Conservation (phyloP, 2,797 vertebrate species). For the Merluccius polli region DNA sequence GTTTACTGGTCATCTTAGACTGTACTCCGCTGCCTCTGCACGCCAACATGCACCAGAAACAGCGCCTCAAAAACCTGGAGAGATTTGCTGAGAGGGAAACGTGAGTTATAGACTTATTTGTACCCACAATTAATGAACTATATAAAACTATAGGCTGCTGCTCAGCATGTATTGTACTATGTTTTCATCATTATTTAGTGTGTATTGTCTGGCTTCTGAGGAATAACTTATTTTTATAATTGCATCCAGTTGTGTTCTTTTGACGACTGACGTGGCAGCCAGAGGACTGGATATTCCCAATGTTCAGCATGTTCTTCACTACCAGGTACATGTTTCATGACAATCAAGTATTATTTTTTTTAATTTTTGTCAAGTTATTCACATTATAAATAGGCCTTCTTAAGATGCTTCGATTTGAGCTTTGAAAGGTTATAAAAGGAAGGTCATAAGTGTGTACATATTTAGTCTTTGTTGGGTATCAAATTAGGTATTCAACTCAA, state of each 20-base stretch:
- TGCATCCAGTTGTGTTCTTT: constrained; percentile 81
- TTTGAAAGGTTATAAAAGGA: no score
- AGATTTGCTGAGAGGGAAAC: constrained; percentile 87
- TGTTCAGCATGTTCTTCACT: constrained; percentile 95
- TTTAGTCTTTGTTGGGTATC: neutral
- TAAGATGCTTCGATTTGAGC: neutral
- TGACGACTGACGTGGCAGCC: constrained; percentile 96
- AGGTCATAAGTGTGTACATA: neutral
- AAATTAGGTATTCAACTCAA: neutral
- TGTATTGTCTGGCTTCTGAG: neutral
- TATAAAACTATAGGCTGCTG: neutral
- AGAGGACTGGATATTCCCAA: constrained; percentile 94
- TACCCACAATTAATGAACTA: neutral
- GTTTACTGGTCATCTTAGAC: constrained; percentile 86
- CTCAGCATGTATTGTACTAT: neutral
- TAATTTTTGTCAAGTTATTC: neutral
- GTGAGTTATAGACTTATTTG: constrained; percentile 64
- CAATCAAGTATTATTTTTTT: neutral
- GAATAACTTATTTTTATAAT: neutral
- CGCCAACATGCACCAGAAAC: constrained; percentile 99
- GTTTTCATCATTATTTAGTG: neutral
- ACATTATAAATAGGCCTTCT: neutral
- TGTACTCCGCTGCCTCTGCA: constrained; percentile 84
- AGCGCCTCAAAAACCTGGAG: constrained; percentile 94
- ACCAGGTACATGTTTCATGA: constrained; percentile 80